A percentile compares a stretch with the other conserved stretches of the same genome.
Evolutionary conservation across 2,888 invertebrate genomes (phyloP).

Genomic region (Epistrophe grossulariae): DNA sequence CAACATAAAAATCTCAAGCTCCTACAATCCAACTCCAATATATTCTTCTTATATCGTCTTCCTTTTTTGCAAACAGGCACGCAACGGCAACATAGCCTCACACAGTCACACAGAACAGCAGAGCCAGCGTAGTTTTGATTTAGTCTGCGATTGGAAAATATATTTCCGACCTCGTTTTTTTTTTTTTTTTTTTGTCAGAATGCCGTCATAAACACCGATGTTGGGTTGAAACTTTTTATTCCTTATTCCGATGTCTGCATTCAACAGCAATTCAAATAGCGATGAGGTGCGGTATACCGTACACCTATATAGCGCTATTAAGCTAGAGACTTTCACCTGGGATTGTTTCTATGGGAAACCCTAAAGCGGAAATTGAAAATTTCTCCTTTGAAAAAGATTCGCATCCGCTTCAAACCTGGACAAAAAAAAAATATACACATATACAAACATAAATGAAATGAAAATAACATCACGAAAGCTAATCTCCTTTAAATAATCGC

Average conservation of each 20-base stretch:
- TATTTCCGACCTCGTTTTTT: slow-evolving; percentile 51
- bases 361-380: slow-evolving; percentile 79
- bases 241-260: slow-evolving; percentile 41
- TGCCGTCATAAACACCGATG: slow-evolving; percentile 57
- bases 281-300: slow-evolving; percentile 9
- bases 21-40: not conserved
- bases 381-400: slow-evolving; percentile 77
- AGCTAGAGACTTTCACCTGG: slow-evolving; percentile 40
- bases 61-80: slow-evolving; percentile 33
- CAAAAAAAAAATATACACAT: not conserved
- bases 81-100: slow-evolving; percentile 18
- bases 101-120: not conserved
- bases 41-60: slow-evolving; percentile 3
- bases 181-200: not conserved
- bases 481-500: slow-evolving; percentile 30
- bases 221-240: slow-evolving; percentile 30
- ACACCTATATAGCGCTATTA: not conserved
- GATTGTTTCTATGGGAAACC: slow-evolving; percentile 23
- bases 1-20: slow-evolving; percentile 24
- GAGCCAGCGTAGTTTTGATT: slow-evolving; percentile 48
- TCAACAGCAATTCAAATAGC: slow-evolving; percentile 29
- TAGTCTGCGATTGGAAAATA: slow-evolving; percentile 56
- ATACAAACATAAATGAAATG: not conserved
- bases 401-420: slow-evolving; percentile 13
- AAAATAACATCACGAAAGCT: slow-evolving; percentile 44